These are phyloP conservation scores for Pseudococcus jackbeardsleyi DNA, from an alignment of 2,888 invertebrate species.

Conservation along the genomic window DNA sequence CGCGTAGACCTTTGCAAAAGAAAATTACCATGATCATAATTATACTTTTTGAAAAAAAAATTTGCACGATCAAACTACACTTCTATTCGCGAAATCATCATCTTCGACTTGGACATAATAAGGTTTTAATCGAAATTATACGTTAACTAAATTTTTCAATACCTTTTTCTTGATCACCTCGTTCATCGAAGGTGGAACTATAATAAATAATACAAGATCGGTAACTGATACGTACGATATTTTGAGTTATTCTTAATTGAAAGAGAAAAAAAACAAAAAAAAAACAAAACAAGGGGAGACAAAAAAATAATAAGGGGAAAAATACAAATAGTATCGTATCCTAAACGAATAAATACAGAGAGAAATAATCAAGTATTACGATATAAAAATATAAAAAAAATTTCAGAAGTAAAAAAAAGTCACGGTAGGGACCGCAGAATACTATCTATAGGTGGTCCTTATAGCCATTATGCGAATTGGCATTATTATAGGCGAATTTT, in stretches of 20 bases:
- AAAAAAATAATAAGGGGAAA: not conserved
- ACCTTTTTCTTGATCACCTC: not conserved
- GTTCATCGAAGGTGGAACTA: not conserved
- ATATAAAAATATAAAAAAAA: constrained; percentile 44
- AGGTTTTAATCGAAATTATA: not conserved
- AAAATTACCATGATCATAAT: not conserved
- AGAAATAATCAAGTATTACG: constrained; percentile 16
- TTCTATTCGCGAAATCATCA: not conserved
- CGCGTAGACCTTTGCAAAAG: not conserved
- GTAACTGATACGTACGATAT: constrained; percentile 44
- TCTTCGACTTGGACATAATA: not conserved
- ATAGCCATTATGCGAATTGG: constrained; percentile 47
- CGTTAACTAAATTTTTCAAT: not conserved
- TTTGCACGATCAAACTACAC: not conserved
- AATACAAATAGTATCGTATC: not conserved
- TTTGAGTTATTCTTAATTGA: not conserved
- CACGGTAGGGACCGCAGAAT: not conserved
- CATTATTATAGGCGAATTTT: constrained; percentile 40
- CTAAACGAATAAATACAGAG: not conserved
- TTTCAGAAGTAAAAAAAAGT: constrained; percentile 28
- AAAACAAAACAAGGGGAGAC: not conserved
- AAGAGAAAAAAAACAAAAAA: not conserved
- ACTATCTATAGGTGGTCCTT: constrained; percentile 30
- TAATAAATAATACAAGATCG: constrained; percentile 14
- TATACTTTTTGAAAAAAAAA: not conserved